Percentiles rank a stretch among this genome's conserved stretches.
Conservation (phyloP, 2,797 vertebrate species). For the Catamblyrhynchus diadema region DNA sequence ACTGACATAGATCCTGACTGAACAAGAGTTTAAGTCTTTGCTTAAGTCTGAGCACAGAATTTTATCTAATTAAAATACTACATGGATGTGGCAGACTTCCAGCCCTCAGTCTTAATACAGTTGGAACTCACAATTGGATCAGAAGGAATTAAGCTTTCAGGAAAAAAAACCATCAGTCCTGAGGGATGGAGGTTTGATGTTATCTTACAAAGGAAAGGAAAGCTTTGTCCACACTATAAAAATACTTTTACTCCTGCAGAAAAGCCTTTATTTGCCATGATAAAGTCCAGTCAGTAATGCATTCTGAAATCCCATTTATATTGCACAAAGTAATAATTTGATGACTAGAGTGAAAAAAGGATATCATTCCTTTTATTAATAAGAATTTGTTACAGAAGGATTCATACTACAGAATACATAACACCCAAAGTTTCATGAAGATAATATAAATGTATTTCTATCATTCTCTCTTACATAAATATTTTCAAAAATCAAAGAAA, state of each 20-base stretch:
- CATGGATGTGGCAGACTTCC: background rate
- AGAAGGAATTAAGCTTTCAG: background rate
- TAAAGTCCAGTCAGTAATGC: background rate
- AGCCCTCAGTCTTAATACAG: background rate
- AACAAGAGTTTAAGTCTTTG: background rate
- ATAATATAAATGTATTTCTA: background rate
- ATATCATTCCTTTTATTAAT: background rate
- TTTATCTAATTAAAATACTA: slow-evolving; percentile 3
- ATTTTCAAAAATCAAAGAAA: background rate
- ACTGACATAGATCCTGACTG: background rate
- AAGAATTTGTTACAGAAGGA: background rate
- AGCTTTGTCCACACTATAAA: background rate
- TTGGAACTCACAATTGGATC: background rate
- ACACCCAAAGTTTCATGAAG: background rate
- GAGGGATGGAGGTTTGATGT: background rate
- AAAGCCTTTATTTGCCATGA: background rate
- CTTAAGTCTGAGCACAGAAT: background rate
- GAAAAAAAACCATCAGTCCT: background rate
- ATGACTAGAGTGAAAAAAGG: background rate
- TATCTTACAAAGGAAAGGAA: background rate
- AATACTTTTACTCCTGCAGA: background rate
- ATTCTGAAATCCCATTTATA: background rate
- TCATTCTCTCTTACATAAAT: background rate
- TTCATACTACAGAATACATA: background rate
- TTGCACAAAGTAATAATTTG: background rate